Percentiles rank a stretch among this genome's conserved stretches.
These are phyloP conservation scores for Arizona elegans DNA, from an alignment of 2,113 vertebrate species.

Conservation along the genomic window DNA sequence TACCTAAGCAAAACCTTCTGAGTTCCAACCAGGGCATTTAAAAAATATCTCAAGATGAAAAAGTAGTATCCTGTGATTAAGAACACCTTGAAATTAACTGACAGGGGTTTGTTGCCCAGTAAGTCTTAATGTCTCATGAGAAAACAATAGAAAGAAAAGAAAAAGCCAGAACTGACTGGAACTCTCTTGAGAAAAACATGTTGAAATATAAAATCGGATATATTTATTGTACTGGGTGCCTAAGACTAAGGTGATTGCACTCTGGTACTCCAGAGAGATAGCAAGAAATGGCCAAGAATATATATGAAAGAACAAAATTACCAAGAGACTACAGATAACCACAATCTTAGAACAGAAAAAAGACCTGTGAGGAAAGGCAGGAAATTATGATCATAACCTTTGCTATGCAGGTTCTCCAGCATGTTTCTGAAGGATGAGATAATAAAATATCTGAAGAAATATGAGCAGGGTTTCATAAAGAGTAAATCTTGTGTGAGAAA, in stretches of 20 bases:
- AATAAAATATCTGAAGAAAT: slow-evolving; percentile 2
- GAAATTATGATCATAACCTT: slow-evolving; percentile 3
- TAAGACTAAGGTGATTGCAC: neutral
- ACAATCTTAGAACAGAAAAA: neutral
- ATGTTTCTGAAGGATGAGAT: neutral
- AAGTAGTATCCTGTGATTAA: neutral
- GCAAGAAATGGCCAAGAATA: neutral
- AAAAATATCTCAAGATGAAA: neutral
- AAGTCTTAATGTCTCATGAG: neutral
- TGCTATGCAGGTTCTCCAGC: neutral
- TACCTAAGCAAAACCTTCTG: neutral
- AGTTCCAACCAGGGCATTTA: neutral
- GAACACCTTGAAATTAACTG: neutral
- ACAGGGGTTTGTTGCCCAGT: neutral
- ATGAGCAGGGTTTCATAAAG: neutral
- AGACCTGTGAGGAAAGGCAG: neutral
- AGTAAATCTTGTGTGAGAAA: slow-evolving; percentile 12
- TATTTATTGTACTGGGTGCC: neutral
- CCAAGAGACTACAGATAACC: neutral
- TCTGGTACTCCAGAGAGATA: neutral
- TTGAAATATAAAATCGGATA: neutral
- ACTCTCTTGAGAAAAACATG: neutral
- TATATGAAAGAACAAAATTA: neutral
- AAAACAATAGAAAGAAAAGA: neutral
- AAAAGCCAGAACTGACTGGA: neutral